Conservation (phyloP, 2,888 invertebrate species). For the Osedax fenrisi region DNA sequence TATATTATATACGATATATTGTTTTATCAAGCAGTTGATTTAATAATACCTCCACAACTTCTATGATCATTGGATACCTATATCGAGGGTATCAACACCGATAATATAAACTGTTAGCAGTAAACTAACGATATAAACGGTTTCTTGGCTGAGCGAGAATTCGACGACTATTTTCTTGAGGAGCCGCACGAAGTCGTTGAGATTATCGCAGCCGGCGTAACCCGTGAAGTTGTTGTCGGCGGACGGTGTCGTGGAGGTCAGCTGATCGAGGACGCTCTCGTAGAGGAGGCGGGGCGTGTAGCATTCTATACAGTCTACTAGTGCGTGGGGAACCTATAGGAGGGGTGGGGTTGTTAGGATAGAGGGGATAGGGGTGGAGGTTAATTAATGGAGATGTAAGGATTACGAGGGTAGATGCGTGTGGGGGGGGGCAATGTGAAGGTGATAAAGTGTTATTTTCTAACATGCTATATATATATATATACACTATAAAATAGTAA, state of each 20-base stretch:
- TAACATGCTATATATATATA: too few species aligned
- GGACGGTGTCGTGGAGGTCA: slow-evolving; percentile 47
- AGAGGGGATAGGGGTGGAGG: neutral
- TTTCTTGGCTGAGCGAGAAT: slow-evolving; percentile 37
- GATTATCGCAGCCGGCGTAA: slow-evolving; percentile 45
- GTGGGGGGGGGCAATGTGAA: too few species aligned
- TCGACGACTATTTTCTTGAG: slow-evolving; percentile 38
- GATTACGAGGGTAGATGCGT: too few species aligned
- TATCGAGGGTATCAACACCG: too few species aligned
- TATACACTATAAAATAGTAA: too few species aligned
- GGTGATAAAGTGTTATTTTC: too few species aligned
- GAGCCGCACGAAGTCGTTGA: slow-evolving; percentile 46
- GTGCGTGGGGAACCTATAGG: slow-evolving; percentile 53
- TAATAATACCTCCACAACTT: too few species aligned
- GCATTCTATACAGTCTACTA: slow-evolving; percentile 71
- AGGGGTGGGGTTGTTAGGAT: too few species aligned
- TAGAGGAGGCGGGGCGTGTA: slow-evolving; percentile 65
- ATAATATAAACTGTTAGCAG: too few species aligned
- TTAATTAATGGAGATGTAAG: neutral
- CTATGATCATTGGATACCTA: too few species aligned
- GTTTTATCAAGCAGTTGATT: too few species aligned
- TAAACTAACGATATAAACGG: slow-evolving; percentile 45
- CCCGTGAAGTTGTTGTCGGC: slow-evolving; percentile 34
- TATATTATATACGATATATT: too few species aligned
- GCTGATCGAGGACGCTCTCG: slow-evolving; percentile 62